These are phyloP conservation scores for Heteromormyrus szaboi DNA, from an alignment of 2,797 vertebrate genomes.

Conservation along the genomic window DNA sequence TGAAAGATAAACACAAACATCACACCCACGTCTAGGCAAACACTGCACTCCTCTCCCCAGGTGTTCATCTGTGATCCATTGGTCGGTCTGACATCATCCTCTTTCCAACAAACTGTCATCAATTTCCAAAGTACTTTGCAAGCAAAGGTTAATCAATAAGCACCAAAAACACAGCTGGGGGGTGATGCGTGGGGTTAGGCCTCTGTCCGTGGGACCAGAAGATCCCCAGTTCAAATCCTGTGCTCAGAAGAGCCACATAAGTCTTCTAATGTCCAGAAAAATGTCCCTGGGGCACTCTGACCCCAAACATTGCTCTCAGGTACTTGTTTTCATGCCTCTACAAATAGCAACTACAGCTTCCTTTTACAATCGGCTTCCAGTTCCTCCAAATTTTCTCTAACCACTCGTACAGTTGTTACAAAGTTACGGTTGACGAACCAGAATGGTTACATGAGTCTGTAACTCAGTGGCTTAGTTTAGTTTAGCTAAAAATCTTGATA, in stretches of 20 bases:
- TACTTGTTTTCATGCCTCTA: not conserved
- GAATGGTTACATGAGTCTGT: not conserved
- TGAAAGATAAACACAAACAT: slow-evolving; percentile 1
- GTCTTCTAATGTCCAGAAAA: not conserved
- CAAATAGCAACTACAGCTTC: not conserved
- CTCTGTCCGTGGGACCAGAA: not conserved
- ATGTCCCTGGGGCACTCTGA: not conserved
- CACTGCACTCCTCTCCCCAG: not conserved
- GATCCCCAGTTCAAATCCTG: not conserved
- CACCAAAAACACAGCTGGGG: not conserved
- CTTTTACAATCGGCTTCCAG: not conserved
- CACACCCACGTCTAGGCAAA: not conserved
- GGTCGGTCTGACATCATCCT: not conserved
- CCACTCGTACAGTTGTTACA: not conserved
- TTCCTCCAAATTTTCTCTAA: not conserved
- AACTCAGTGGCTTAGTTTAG: not conserved
- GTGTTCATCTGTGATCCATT: not conserved
- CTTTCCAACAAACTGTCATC: not conserved
- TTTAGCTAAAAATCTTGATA: not conserved
- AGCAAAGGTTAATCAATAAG: not conserved
- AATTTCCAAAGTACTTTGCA: not conserved
- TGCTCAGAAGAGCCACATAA: not conserved
- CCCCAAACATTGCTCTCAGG: not conserved
- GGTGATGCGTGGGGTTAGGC: not conserved
- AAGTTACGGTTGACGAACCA: not conserved